Conservation (phyloP, 2,888 invertebrate species). For the Idaea straminata region DNA sequence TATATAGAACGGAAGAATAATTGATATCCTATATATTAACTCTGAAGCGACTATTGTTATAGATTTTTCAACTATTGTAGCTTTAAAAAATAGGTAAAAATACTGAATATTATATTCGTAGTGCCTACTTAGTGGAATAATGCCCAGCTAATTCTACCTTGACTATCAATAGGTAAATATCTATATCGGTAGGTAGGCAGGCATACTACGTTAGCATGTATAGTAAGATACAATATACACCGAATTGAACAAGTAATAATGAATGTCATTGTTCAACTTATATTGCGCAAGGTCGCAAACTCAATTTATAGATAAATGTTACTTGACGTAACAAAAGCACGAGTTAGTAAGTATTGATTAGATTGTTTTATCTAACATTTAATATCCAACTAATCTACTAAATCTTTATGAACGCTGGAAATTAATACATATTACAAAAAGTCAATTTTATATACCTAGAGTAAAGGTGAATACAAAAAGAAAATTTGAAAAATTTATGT, state of each 20-base stretch:
- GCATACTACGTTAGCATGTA: background rate
- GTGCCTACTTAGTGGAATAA: background rate
- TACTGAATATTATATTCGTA: background rate
- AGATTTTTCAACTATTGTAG: background rate
- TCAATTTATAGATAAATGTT: slow-evolving; percentile 62
- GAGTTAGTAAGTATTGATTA: slow-evolving; percentile 17
- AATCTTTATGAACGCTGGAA: too few species aligned
- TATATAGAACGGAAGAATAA: too few species aligned
- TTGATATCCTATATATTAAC: background rate
- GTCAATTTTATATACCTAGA: too few species aligned
- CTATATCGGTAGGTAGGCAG: slow-evolving; percentile 24
- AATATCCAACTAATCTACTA: too few species aligned
- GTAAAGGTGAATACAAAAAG: too few species aligned
- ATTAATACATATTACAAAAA: too few species aligned
- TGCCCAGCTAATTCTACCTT: slow-evolving; percentile 5
- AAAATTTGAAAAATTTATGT: too few species aligned
- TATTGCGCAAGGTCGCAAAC: slow-evolving; percentile 53
- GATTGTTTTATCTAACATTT: too few species aligned
- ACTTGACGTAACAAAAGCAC: slow-evolving; percentile 49
- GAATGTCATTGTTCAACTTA: slow-evolving; percentile 53
- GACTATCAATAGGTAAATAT: slow-evolving; percentile 24
- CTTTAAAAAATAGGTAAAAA: background rate
- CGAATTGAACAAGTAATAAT: slow-evolving; percentile 46
- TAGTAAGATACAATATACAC: slow-evolving; percentile 13
- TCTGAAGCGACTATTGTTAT: background rate